phyloP scores from a whole-genome alignment of 2,888 invertebrate species.

The Phaedon cochleariae region DNA sequence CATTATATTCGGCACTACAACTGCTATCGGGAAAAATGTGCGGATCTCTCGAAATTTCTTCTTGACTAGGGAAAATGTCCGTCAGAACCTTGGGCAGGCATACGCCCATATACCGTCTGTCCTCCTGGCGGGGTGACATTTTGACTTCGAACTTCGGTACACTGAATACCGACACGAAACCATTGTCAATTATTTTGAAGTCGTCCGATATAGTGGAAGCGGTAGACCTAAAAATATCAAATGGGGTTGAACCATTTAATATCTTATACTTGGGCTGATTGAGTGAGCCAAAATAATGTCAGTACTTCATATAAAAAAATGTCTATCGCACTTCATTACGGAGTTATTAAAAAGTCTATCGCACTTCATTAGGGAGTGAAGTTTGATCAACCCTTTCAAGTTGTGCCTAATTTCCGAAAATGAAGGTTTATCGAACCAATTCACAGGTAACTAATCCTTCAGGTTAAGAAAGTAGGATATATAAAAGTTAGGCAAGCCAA shows the following conservation, averaged over 20 bases:
- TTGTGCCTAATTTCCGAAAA: too few relatives aligned
- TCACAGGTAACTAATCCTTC: too few relatives aligned
- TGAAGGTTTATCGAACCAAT: too few relatives aligned
- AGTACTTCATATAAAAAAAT: too few relatives aligned
- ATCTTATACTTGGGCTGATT: too few relatives aligned
- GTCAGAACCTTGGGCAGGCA: constrained; percentile 74
- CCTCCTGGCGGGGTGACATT: constrained; percentile 38
- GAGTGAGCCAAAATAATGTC: too few relatives aligned
- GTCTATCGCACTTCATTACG: too few relatives aligned
- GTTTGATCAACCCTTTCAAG: too few relatives aligned
- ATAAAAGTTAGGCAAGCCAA: too few relatives aligned
- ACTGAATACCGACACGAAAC: constrained; percentile 54
- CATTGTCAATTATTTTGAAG: constrained; percentile 41
- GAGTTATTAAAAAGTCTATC: too few relatives aligned
- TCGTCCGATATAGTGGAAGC: constrained; percentile 41
- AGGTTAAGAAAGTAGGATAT: too few relatives aligned
- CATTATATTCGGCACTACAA: not conserved
- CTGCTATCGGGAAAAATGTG: constrained; percentile 33
- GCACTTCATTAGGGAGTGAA: too few relatives aligned
- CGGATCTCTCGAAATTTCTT: constrained; percentile 35
- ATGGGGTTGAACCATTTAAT: constrained; percentile 1
- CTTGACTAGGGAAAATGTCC: constrained; percentile 67
- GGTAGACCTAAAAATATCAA: constrained; percentile 36
- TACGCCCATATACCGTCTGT: constrained; percentile 74
- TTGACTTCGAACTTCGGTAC: constrained; percentile 54